A percentile compares a stretch with the other conserved stretches of the same genome.
Evolutionary conservation across 2,113 vertebrate genomes (phyloP).

Genomic region (Odontesthes bonariensis): DNA sequence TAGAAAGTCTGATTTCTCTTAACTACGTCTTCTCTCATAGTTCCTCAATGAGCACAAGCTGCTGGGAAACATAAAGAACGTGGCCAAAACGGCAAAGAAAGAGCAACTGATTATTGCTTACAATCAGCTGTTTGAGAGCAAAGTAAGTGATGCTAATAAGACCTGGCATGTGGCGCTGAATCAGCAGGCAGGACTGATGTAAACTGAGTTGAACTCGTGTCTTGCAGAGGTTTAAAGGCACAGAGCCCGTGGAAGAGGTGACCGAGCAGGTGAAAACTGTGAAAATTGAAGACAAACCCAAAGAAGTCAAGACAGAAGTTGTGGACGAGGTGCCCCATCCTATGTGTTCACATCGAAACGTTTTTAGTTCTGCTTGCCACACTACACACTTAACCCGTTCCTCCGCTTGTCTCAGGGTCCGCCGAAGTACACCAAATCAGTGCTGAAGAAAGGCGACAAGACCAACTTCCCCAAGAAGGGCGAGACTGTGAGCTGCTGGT

Average conservation of each 20-base stretch:
- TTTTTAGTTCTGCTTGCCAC: background rate
- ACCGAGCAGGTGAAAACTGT: constrained; percentile 87
- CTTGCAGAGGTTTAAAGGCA: constrained; percentile 90
- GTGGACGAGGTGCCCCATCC: constrained; percentile 86
- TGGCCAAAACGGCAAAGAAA: constrained; percentile 94
- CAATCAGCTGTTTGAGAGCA: constrained; percentile 90
- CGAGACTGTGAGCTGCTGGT: constrained; percentile 96
- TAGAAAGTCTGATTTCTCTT: background rate
- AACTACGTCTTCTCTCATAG: constrained; percentile 71
- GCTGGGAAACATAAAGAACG: constrained; percentile 95
- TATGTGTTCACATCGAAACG: background rate
- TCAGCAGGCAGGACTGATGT: background rate
- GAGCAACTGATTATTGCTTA: constrained; percentile 92
- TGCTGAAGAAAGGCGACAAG: constrained; percentile 96
- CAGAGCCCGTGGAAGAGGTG: constrained; percentile 85
- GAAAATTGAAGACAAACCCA: constrained; percentile 87
- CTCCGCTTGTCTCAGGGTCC: constrained; percentile 84
- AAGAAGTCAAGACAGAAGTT: constrained; percentile 84
- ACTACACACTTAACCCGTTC: background rate
- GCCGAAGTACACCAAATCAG: constrained; percentile 90
- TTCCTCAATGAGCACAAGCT: constrained; percentile 95
- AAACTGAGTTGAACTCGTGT: background rate
- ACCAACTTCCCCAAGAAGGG: constrained; percentile 96
- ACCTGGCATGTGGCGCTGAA: background rate
- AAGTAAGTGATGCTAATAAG: constrained; percentile 79